Base-by-base conservation (phyloP, 2,797 vertebrate species). In the Steatocranus sp. region DNA sequence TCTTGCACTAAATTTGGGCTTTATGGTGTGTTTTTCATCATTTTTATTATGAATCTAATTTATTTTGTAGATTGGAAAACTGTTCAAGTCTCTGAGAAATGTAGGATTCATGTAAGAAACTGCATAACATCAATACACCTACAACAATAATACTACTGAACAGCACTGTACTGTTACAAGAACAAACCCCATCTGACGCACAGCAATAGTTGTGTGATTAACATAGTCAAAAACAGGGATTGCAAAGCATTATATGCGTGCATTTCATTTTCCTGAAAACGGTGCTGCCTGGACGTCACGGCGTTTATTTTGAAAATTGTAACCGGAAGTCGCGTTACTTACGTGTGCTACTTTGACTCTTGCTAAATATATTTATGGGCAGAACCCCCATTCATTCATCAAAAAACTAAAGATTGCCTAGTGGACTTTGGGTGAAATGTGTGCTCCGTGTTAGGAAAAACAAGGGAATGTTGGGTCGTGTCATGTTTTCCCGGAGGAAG, bases 321-420 rank as follows among this genome's bases (percentile, higher is more conserved):
- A 8, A 83, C 78, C 92, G 90, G 92, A 91, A 89, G 15, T 0
- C 17, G 5, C 0, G 38, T 10, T 12, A 17, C 23, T 77, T 17
- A 8, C 25, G 73, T 49, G 3, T 81, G 7, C 11, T 5, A 9
- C 1, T 1, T 30, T 87, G 61, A 81, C 87, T 30, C 54, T 78
- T 78, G 63, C 10, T 77, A 36, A 54, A 66, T 61, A 46, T 50
- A 51, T 83, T 81, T 49, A 49, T 11, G 12, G 20, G 30, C 36
- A 84, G 58, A 84, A 78, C 86, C 86, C 87, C 76, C 88, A 87
- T 94, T 94, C 92, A 94, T 93, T 93, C 86, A 88, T 48, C 20
- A 87, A 82, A 90, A 88, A 75, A 61, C 76, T 41, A 78, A 58
- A n/a, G 38, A 15, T 11, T 6, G 38, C 43, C 1, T 8, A 1